A percentile compares a stretch with the other conserved stretches of the same genome.
Conservation (phyloP, 2,888 invertebrate genomes). For the Crocallis elinguaria region DNA sequence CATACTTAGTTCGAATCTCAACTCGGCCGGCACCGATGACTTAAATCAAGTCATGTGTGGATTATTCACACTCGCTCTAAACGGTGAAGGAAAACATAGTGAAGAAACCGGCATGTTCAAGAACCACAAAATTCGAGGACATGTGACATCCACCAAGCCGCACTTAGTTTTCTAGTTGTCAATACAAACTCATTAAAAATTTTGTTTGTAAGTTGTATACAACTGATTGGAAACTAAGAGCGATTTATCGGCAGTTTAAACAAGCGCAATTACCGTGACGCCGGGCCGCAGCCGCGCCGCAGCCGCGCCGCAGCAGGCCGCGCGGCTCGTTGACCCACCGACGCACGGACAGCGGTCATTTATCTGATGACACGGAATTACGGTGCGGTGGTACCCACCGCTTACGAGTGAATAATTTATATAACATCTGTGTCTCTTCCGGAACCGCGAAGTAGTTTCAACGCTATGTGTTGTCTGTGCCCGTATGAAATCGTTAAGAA, state of each 20-base stretch:
- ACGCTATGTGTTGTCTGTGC: neutral
- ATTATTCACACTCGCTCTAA: too few relatives aligned
- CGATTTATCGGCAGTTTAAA: neutral
- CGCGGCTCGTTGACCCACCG: neutral
- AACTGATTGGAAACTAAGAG: neutral
- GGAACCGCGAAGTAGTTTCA: neutral
- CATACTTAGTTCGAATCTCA: too few relatives aligned
- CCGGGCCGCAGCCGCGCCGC: neutral
- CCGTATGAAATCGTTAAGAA: too few relatives aligned
- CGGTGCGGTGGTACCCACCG: neutral
- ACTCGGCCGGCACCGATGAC: too few relatives aligned
- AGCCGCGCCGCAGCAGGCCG: neutral
- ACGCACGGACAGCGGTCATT: slow-evolving; percentile 1
- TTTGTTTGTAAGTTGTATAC: neutral
- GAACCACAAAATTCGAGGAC: too few relatives aligned
- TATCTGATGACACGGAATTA: slow-evolving; percentile 11
- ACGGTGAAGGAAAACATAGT: too few relatives aligned
- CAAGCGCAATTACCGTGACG: neutral
- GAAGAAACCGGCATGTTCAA: too few relatives aligned
- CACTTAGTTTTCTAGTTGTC: too few relatives aligned
- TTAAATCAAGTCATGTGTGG: too few relatives aligned
- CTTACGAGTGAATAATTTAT: slow-evolving; percentile 16
- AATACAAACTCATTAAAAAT: too few relatives aligned
- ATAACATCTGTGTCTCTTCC: slow-evolving; percentile 2
- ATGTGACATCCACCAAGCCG: too few relatives aligned